These are phyloP conservation scores for Orthonevra nobilis DNA, from an alignment of 2,888 invertebrate species.

Conservation along the genomic window DNA sequence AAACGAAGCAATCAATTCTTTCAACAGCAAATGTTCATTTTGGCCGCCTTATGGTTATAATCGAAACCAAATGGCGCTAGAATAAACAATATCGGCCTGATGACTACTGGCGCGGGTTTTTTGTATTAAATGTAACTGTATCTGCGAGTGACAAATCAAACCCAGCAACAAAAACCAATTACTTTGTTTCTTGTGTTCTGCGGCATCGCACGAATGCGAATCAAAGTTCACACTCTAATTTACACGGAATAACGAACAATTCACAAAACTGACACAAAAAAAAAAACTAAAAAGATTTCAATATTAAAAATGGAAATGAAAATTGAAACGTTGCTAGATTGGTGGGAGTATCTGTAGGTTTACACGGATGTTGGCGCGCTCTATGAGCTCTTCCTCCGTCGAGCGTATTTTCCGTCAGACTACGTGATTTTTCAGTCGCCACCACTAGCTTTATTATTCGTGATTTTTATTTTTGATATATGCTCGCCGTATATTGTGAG, in stretches of 20 bases:
- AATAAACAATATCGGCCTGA: constrained; percentile 24
- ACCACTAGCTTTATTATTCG: constrained; percentile 15
- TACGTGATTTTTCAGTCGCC: constrained; percentile 48
- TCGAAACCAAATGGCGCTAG: constrained; percentile 5
- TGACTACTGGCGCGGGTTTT: no score
- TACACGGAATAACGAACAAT: constrained; percentile 9
- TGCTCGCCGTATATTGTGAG: constrained; percentile 18
- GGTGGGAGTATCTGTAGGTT: constrained; percentile 23
- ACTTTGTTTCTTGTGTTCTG: constrained; percentile 59
- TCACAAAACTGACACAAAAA: constrained; percentile 13
- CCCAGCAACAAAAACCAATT: constrained; percentile 17
- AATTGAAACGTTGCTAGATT: constrained; percentile 11
- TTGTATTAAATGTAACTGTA: neutral
- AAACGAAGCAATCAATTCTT: constrained; percentile 6
- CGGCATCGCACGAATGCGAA: constrained; percentile 36
- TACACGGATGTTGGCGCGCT: constrained; percentile 14
- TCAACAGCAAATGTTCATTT: constrained; percentile 1
- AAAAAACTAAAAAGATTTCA: no score
- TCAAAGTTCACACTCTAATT: constrained; percentile 33
- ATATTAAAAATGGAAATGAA: neutral
- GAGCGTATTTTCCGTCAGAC: constrained; percentile 62
- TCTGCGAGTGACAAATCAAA: constrained; percentile 11
- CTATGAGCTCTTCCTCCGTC: constrained; percentile 41
- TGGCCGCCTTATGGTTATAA: constrained; percentile 9
- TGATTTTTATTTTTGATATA: constrained; percentile 2